A percentile compares a stretch with the other conserved stretches of the same genome.
Conservation (phyloP, 1,140 invertebrate genomes). For the Arion vulgaris region DNA sequence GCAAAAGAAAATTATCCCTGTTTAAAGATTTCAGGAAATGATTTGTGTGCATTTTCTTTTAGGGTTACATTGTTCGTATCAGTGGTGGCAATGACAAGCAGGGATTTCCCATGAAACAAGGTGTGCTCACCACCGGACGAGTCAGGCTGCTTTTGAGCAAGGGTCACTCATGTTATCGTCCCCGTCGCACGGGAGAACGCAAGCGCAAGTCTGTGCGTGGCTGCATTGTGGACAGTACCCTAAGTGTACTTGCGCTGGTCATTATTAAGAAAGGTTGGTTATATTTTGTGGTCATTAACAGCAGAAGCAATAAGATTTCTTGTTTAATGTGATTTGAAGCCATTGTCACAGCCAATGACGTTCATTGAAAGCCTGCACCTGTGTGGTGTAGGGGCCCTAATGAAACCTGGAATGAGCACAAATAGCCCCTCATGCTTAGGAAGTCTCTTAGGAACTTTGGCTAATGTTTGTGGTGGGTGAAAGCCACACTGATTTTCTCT, state of each 20-base stretch:
- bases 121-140: conserved; percentile 95
- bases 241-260: conserved; percentile 93
- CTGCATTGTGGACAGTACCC: conserved; percentile 97
- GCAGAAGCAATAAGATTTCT: too few relatives aligned
- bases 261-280: conserved; percentile 92
- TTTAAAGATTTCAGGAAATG: too few relatives aligned
- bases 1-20: too few relatives aligned
- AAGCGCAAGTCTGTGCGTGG: conserved; percentile 98
- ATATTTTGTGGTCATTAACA: background rate
- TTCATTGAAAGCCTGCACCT: too few relatives aligned
- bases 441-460: too few relatives aligned
- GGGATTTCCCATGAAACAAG: conserved; percentile 99
- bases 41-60: background rate
- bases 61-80: conserved; percentile 95
- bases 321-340: too few relatives aligned
- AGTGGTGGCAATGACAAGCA: conserved; percentile 99
- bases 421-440: too few relatives aligned
- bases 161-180: conserved; percentile 97
- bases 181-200: conserved; percentile 94
- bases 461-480: too few relatives aligned
- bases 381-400: too few relatives aligned
- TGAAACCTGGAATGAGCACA: too few relatives aligned
- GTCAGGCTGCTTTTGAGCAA: conserved; percentile 95
- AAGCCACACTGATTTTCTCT: too few relatives aligned
- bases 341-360: too few relatives aligned